Conservation (phyloP, 2,113 vertebrate species). For the Microtus richardsoni region DNA sequence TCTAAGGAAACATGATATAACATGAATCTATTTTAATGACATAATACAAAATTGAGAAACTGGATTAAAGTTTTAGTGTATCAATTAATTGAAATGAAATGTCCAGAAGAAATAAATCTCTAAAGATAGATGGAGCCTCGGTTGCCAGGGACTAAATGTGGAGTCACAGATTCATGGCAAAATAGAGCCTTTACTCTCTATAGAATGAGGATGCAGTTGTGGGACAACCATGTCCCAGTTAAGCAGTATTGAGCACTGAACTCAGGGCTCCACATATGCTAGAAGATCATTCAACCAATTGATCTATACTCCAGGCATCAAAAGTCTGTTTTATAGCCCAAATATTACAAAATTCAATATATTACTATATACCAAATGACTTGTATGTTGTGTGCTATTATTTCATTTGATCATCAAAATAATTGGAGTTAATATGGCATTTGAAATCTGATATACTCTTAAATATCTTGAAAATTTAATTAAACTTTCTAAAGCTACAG, state of each 20-base stretch:
- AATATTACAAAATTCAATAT: neutral
- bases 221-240: neutral
- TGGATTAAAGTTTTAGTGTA: neutral
- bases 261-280: accelerated
- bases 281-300: too few relatives aligned
- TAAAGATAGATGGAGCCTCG: neutral
- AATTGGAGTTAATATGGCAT: neutral
- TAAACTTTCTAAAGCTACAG: neutral
- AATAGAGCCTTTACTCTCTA: neutral
- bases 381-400: neutral
- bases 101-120: neutral
- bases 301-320: too few relatives aligned
- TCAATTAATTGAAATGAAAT: neutral
- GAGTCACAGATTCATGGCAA: accelerated
- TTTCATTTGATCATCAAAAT: neutral
- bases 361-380: neutral
- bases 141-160: neutral
- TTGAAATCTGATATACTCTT: neutral
- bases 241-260: neutral
- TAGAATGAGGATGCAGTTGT: neutral
- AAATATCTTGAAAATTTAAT: neutral
- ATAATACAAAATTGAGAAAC: neutral
- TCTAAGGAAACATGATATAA: neutral
- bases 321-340: too few relatives aligned
- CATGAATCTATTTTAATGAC: neutral